Evolutionary conservation across 2,888 invertebrate genomes (phyloP).

Genomic region (Cryptocheilus praepositus): DNA sequence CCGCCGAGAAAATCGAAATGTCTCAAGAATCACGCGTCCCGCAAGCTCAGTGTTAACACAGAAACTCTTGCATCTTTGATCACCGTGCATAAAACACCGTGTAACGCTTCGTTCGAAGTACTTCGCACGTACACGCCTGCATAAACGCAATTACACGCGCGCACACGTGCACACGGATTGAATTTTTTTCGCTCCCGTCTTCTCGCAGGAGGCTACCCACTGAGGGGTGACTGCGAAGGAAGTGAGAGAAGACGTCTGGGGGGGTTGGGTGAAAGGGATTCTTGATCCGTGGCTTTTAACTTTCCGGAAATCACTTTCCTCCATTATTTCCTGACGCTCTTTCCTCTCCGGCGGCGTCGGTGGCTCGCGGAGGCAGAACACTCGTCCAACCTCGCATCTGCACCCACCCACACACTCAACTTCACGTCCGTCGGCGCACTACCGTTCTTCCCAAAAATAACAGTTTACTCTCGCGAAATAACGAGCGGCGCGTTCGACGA

Average conservation of each 20-base stretch:
- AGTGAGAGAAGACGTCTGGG: slow-evolving; percentile 25
- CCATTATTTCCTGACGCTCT: slow-evolving; percentile 67
- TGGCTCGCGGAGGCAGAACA: background rate
- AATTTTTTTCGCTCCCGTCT: background rate
- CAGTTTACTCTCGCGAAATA: background rate
- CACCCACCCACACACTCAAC: background rate
- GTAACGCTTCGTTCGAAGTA: too few species aligned
- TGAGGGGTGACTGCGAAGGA: slow-evolving; percentile 14
- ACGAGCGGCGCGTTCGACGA: too few species aligned
- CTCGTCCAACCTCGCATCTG: slow-evolving; percentile 14
- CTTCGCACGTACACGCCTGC: too few species aligned
- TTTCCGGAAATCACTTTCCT: slow-evolving; percentile 73
- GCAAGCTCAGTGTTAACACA: too few species aligned
- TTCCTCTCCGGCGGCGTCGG: slow-evolving; percentile 5
- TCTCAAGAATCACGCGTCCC: too few species aligned
- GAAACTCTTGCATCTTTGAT: too few species aligned
- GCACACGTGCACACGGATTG: background rate
- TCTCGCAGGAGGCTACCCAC: slow-evolving; percentile 20
- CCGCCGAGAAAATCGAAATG: too few species aligned
- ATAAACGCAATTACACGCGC: slow-evolving; percentile 8
- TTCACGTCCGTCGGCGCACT: background rate
- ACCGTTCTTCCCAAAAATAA: slow-evolving; percentile 18
- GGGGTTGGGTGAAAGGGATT: slow-evolving; percentile 51
- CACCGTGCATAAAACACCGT: too few species aligned
- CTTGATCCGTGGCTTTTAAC: slow-evolving; percentile 72